Evolutionary conservation across 2,888 invertebrate genomes (phyloP), one percentile per base, ranked within the genome.

Genomic region (Chrysodeixis includens): DNA sequence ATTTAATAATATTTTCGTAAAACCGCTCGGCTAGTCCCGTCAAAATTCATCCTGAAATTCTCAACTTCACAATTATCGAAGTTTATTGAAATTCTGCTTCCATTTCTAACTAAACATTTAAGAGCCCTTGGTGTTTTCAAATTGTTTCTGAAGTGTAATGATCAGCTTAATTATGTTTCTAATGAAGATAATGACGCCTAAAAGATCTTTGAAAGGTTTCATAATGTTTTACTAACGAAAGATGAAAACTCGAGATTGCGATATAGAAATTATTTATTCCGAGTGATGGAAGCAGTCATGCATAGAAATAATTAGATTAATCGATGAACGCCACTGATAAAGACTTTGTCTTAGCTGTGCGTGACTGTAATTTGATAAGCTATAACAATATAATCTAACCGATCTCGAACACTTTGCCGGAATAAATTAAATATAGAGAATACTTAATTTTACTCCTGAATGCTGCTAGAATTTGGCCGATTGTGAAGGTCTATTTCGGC

Each of bases 11-110:
- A 57, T 14, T 62, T 70, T 55, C 35, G 30, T 0, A 6, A 1
- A 60, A 66, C 56, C 20, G 22, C 56, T 64, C 14, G 18, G n/a
- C n/a, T n/a, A 20, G 10, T 18, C 26, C 8, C 32, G 26, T 32
- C 56, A 56, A 46, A 62, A 70, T 56, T 59, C 16, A 70, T 74
- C 66, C 26, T 10, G 32, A 54, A 6, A 18, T 59, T 62, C 60
- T 1, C 8, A 70, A 75, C 26, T 66, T 66, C 40, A 44, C 51
- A 66, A 66, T 53, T 62, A 60, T 60, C 20, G 12, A 55, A 61
- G 66, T 66, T 75, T 52, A 71, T 75, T 71, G 51, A 60, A 71
- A 75, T 55, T 66, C 16, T 59, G n/a, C 18, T 62, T 55, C 55
- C 62, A 57, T 57, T 75, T 35, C 54, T 49, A 9, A 52, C 56